Percentiles rank a stretch among this genome's conserved stretches.
Conservation (phyloP, 92 coral and sea anemone species). For the Epizoanthus stellaris region DNA sequence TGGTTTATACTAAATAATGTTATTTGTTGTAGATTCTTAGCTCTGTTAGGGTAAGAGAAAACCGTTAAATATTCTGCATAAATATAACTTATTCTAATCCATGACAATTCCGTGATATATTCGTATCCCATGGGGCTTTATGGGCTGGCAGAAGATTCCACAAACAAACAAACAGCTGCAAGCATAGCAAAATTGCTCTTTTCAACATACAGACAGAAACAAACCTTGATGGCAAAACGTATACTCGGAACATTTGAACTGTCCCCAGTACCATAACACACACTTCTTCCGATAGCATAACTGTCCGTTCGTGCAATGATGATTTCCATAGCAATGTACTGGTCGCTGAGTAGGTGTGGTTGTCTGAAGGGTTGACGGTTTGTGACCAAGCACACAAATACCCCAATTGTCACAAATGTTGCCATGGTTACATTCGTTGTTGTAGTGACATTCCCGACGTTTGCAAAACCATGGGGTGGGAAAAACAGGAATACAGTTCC, state of each 20-base stretch:
- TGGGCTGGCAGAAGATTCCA: no score
- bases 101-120: no score
- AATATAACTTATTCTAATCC: no score
- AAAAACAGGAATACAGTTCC: background rate
- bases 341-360: background rate
- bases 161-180: no score
- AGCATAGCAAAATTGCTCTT: no score
- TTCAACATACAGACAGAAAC: background rate
- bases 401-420: background rate
- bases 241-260: background rate
- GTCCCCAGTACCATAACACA: background rate
- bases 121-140: no score
- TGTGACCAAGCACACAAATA: background rate
- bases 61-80: no score
- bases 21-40: no score
- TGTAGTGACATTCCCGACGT: background rate
- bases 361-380: background rate
- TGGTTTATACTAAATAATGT: no score
- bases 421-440: background rate
- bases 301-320: background rate
- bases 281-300: background rate
- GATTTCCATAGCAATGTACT: background rate
- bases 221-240: conserved; percentile 1
- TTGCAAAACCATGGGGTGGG: background rate
- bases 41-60: no score